Conservation (phyloP, 2,797 vertebrate genomes). For the Xenopus petersii region DNA sequence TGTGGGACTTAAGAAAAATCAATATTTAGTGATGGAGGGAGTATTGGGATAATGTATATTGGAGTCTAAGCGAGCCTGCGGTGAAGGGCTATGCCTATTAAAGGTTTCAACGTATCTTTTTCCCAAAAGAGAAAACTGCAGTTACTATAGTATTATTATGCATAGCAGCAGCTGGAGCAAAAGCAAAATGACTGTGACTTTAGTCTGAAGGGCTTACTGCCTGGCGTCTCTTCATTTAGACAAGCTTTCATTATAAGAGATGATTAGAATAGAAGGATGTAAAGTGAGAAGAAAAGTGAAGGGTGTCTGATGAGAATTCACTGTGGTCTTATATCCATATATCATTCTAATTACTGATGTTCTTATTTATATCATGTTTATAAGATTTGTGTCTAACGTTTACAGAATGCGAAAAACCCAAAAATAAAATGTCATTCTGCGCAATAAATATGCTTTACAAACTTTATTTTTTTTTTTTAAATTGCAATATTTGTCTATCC, state of each 20-base stretch:
- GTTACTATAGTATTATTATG: background rate
- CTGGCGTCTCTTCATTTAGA: background rate
- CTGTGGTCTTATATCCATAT: no score
- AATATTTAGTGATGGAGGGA: slow-evolving; percentile 1
- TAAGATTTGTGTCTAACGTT: no score
- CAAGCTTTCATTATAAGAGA: background rate
- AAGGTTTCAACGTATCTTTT: background rate
- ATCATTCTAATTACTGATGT: no score
- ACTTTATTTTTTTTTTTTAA: no score
- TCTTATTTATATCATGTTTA: no score
- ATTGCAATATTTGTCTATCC: no score
- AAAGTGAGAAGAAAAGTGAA: no score
- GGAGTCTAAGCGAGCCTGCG: background rate
- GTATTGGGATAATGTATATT: background rate
- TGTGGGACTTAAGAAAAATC: background rate
- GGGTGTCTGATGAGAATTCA: no score
- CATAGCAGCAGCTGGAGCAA: background rate
- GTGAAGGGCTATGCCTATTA: background rate
- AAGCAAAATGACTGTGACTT: background rate
- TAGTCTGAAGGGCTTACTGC: background rate
- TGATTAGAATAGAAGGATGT: background rate
- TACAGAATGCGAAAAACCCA: no score
- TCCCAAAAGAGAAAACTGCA: background rate
- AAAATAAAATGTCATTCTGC: no score
- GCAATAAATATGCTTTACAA: no score